Evolutionary conservation across 2,888 invertebrate species (phyloP).

Genomic region (Esperia sulphurella): DNA sequence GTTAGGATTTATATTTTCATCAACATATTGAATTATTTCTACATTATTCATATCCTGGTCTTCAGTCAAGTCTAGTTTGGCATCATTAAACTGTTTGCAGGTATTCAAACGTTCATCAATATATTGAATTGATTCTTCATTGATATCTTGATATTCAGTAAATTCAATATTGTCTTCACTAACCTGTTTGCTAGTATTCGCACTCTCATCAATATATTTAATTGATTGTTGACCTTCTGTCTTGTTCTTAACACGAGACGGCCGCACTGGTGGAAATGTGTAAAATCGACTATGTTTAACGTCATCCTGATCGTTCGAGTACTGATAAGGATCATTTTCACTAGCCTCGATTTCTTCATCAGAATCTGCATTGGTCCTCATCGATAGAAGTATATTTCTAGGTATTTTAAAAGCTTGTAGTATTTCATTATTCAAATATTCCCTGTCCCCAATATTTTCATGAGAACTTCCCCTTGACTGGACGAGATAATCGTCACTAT

Average conservation of each 20-base stretch:
- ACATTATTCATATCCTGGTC: neutral
- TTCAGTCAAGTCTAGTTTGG: too few relatives aligned
- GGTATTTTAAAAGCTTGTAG: constrained; percentile 87
- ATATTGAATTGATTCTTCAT: constrained; percentile 21
- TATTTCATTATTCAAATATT: constrained; percentile 88
- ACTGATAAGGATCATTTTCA: constrained; percentile 50
- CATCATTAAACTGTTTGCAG: constrained; percentile 17
- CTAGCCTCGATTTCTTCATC: constrained; percentile 53
- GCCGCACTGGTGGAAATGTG: constrained; percentile 77
- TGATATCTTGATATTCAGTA: constrained; percentile 75
- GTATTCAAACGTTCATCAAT: constrained; percentile 46
- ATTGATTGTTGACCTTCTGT: constrained; percentile 60
- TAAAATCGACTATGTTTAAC: constrained; percentile 75
- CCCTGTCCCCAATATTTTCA: constrained; percentile 88
- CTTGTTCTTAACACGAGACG: constrained; percentile 77
- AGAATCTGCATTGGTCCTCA: constrained; percentile 65
- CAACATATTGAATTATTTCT: constrained; percentile 63
- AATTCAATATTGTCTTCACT: constrained; percentile 64
- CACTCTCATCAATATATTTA: constrained; percentile 64
- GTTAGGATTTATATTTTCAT: constrained; percentile 61
- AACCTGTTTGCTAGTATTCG: constrained; percentile 63
- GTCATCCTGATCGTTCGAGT: constrained; percentile 65
- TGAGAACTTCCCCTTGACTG: constrained; percentile 90
- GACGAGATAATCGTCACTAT: constrained; percentile 92
- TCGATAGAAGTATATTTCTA: constrained; percentile 82